phyloP scores from a whole-genome alignment of 2,113 vertebrate species.

The Mobula hypostoma region DNA sequence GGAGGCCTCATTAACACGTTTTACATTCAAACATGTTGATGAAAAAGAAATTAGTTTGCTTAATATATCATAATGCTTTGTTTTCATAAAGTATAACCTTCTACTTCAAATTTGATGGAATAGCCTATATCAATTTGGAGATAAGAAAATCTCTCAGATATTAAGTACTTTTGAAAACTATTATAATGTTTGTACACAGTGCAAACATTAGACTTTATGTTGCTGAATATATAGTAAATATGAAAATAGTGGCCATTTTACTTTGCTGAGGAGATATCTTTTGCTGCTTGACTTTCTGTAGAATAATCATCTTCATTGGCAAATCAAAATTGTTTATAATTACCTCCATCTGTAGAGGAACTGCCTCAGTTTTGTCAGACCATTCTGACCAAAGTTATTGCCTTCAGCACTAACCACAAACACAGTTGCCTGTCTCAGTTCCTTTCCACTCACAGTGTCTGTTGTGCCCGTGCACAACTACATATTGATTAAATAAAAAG shows the following conservation, averaged over 20 bases:
- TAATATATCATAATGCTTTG: not conserved
- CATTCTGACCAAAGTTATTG: not conserved
- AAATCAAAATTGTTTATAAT: not conserved
- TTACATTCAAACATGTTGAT: not conserved
- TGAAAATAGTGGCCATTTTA: not conserved
- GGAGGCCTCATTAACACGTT: not conserved
- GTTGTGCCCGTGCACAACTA: too few relatives aligned
- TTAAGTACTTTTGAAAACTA: not conserved
- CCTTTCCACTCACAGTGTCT: not conserved
- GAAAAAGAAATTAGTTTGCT: not conserved
- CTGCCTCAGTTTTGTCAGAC: not conserved
- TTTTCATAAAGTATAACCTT: not conserved
- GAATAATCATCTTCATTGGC: not conserved
- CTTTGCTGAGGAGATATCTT: not conserved
- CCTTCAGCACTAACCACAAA: not conserved
- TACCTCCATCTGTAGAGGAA: not conserved
- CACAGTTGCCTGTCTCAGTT: not conserved
- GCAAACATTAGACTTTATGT: not conserved
- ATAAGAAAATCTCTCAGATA: not conserved
- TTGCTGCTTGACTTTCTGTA: not conserved
- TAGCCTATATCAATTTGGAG: not conserved
- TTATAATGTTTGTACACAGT: not conserved
- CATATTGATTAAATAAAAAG: too few relatives aligned
- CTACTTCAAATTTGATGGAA: not conserved
- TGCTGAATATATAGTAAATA: not conserved